These are phyloP conservation scores for Chrysaora quinquecirrha DNA, from an alignment of 30 jellyfish, hydroid and myxozoan species.

Conservation along the genomic window DNA sequence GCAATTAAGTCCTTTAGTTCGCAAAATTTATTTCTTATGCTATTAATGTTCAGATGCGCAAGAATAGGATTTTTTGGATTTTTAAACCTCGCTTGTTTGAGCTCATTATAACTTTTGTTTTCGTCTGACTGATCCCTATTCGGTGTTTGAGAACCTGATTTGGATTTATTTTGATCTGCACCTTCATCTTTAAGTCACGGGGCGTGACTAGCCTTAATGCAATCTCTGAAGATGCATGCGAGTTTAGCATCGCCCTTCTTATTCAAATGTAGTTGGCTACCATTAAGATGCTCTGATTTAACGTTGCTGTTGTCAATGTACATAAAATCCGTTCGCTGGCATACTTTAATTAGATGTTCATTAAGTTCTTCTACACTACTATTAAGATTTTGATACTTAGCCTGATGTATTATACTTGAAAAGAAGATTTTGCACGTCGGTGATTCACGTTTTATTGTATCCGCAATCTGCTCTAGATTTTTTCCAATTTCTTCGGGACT, in stretches of 20 bases:
- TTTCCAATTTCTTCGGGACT: too few species aligned
- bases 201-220: background rate
- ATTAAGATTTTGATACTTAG: background rate
- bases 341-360: background rate
- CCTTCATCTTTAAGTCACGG: background rate
- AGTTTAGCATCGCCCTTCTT: background rate
- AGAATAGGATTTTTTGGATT: too few species aligned
- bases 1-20: too few species aligned
- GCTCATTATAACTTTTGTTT: background rate
- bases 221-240: background rate
- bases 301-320: conserved; percentile 16
- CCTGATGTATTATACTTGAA: background rate
- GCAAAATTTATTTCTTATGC: too few species aligned
- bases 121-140: background rate
- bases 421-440: background rate
- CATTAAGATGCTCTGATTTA: background rate
- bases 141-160: background rate
- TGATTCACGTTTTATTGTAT: too few species aligned
- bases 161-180: too few species aligned
- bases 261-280: background rate
- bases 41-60: too few species aligned
- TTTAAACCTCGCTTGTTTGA: background rate
- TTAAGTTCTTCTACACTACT: background rate
- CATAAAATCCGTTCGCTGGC: background rate
- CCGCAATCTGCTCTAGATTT: too few species aligned